phyloP scores from a whole-genome alignment of 2,797 vertebrate species.

The Acridotheres tristis region DNA sequence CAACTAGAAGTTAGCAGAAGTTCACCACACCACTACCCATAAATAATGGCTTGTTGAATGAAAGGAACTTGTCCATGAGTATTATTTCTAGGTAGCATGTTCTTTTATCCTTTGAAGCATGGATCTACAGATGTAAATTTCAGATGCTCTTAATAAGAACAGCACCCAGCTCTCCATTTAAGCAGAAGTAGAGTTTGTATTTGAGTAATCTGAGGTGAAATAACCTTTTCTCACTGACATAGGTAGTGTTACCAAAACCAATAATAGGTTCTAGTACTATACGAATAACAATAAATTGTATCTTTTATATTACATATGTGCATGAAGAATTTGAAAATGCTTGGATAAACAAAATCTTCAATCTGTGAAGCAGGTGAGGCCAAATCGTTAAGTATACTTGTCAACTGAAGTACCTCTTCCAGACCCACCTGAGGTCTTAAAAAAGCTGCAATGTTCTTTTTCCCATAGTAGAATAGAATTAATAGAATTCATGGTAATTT shows the following conservation, averaged over 20 bases:
- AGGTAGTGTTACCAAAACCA: neutral
- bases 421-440: neutral
- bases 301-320: neutral
- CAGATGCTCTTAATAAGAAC: neutral
- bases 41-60: neutral
- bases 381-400: fast-evolving
- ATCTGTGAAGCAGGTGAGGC: neutral
- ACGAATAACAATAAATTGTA: neutral
- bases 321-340: neutral
- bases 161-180: neutral
- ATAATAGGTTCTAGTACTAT: neutral
- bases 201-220: neutral
- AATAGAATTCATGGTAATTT: neutral
- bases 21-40: neutral
- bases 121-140: neutral
- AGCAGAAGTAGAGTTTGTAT: neutral
- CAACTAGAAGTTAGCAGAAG: neutral
- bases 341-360: neutral
- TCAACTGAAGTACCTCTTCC: neutral
- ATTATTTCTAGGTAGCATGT: neutral
- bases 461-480: neutral
- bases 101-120: neutral
- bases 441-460: neutral
- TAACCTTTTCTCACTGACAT: neutral
- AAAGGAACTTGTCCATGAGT: neutral